Base-by-base conservation (phyloP, 2,797 vertebrate genomes). In the Bufotes viridis region DNA sequence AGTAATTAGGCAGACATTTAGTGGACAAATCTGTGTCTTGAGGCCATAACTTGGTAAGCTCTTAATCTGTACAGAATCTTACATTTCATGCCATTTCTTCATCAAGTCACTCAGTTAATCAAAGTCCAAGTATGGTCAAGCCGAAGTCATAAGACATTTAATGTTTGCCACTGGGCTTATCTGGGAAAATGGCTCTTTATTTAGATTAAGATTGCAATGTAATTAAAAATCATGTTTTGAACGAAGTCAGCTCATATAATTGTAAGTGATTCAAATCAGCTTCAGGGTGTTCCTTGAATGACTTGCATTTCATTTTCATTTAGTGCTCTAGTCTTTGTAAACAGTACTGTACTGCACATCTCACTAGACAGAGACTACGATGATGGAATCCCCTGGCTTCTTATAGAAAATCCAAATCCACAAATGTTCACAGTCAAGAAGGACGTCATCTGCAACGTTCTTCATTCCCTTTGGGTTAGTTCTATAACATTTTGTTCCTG, bases 201-300 rank as follows among this genome's bases (percentile, higher is more conserved):
- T 89, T 89, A 89, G 88, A 89, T 87, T 89, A 87, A 82, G 85
- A 89, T 89, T 87, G 84, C 88, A 89, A 87, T 89, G 88, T 89
- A 92, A 91, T 81, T 91, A 93, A 91, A 88, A 89, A 91, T 87
- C 89, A 87, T 88, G 87, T 91, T 91, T 88, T 88, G 84, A 86
- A 90, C 90, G 91, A 92, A 93, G 90, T 87, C 89, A 92, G 85
- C 65, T 80, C 3, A 24, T 78, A 85, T 15, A 0, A 87, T 90
- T 90, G 70, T 22, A 84, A 93, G 85, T 88, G 75, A 72, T 92
- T 90, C 87, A n/a, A 76, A 63, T 90, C 72, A 83, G 58, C 42
- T 89, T 90, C 88, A 88, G 82, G 72, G 92, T 78, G 86, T 91
- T 90, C 67, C 90, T 88, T 89, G 85, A 89, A 89, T 89, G 88